Base-by-base conservation (phyloP, 2,113 vertebrate genomes). In the Oreochromis aureus region DNA sequence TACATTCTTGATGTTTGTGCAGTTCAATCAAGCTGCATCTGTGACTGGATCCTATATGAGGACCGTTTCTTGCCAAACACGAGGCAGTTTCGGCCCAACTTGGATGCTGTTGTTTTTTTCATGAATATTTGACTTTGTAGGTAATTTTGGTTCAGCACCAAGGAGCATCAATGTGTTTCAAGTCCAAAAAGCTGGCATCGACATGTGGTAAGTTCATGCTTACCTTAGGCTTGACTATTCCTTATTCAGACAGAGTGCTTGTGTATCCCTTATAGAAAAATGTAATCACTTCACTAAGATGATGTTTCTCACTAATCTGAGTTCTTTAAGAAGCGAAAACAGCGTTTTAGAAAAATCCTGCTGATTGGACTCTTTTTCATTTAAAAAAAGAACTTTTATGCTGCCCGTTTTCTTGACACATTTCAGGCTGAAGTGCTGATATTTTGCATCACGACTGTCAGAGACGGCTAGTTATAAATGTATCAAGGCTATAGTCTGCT, bases 401-500 rank as follows among this genome's bases (percentile, higher is more conserved):
- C 71, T 51, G 16, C 46, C 27, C 6, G 3, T 51, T 51, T 78
- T 78, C 46, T 51, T 51, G 71, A 51, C 16, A n/a, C 16, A 78
- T 78, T 32, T 78, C 16, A 5, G 4, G 16, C 44, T 51, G 16
- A 85, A 41, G 63, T 66, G 9, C 10, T 48, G 66, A 51, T 27
- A 11, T 1, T 82, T 30, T 30, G 32, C 24, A 46, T 39, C 58
- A 55, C 5, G 8, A 19, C 54, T 48, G 16, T 83, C 54, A 58
- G 24, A 36, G n/a, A 61, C 3, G 3, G 27, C 59, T 44, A 12
- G 16, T 73, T 53, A 58, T 55, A 53, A 83, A 83, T 82, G 5
- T 84, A 80, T 36, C 46, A 22, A 18, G 6, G 39, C 30, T 15
- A 39, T 12, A 32, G 71, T 81, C 59, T 80, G 36, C 80, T 63